Evolutionary conservation across 2,113 vertebrate genomes (phyloP), one percentile per base, ranked within the genome.

Genomic region (Fulmarus glacialis): DNA sequence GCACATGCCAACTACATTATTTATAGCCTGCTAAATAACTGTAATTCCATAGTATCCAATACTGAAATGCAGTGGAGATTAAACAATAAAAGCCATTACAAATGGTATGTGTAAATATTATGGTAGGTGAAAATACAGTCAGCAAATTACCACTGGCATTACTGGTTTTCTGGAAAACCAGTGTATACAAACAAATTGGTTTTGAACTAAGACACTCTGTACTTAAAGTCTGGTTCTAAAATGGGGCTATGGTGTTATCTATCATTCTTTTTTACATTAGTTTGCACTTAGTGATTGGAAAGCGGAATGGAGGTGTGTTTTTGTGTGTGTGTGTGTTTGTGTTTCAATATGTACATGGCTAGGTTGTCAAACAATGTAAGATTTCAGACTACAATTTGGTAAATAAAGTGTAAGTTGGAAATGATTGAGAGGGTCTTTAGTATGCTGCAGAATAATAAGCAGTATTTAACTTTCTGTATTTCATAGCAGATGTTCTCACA

Each of bases 21-120:
- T 98, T 98, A 98, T 98, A 95, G 96, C 96, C 87, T 97, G 97
- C 95, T 97, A 97, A 98, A 96, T 98, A 98, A 98, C 85, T 97
- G 77, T 93, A 97, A 94, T 97, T 93, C 97, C 93, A 36, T 97
- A 97, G 97, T 98, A 98, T 96, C 96, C 93, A 98, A 98, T 97
- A 97, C 88, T 95, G 90, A 98, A 96, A 96, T 94, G 79, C 82
- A 96, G 83, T 93, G 95, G 90, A 97, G 97, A 98, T 98, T 97
- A 97, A 98, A 97, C 95, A 98, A 97, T 97, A 95, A 96, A 96
- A 97, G 86, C 84, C 97, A 97, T 98, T 98, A 96, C 87, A 90
- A 92, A 86, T 90, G 71, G 90, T 94, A 89, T 97, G 82, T 96
- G 94, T 98, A 98, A 98, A 98, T 98, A 98, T 97, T 97, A 92